Evolutionary conservation across 2,797 vertebrate species (phyloP).

Genomic region (Lemur catta): DNA sequence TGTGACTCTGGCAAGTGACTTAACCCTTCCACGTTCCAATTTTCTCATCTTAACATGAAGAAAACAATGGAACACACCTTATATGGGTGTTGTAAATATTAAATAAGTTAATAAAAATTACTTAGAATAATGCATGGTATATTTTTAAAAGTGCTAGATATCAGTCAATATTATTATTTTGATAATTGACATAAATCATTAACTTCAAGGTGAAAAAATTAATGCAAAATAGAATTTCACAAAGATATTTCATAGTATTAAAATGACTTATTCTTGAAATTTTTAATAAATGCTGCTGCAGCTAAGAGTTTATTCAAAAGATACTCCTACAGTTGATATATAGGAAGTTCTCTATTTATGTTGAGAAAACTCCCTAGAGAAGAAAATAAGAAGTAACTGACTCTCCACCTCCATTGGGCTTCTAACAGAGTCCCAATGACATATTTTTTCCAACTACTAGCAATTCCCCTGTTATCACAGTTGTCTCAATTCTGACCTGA

Average conservation of each 20-base stretch:
- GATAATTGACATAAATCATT: not conserved
- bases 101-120: slow-evolving; percentile 16
- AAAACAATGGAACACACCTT: not conserved
- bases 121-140: not conserved
- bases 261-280: slow-evolving; percentile 18
- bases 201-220: slow-evolving; percentile 42
- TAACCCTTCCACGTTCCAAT: not conserved
- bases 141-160: not conserved
- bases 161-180: slow-evolving; percentile 18
- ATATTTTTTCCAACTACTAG: slow-evolving; percentile 25
- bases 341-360: not conserved
- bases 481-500: slow-evolving; percentile 40
- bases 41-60: not conserved
- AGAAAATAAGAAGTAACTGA: slow-evolving; percentile 41
- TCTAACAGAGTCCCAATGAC: not conserved
- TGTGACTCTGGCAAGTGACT: not conserved
- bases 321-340: not conserved
- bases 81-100: not conserved
- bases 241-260: slow-evolving; percentile 26
- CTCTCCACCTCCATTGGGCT: not conserved
- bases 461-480: not conserved
- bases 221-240: slow-evolving; percentile 27
- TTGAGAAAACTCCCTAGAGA: not conserved
- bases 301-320: slow-evolving; percentile 42
- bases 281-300: slow-evolving; percentile 5